Conservation (phyloP, 2,888 invertebrate genomes). For the Anaspis maculata region DNA sequence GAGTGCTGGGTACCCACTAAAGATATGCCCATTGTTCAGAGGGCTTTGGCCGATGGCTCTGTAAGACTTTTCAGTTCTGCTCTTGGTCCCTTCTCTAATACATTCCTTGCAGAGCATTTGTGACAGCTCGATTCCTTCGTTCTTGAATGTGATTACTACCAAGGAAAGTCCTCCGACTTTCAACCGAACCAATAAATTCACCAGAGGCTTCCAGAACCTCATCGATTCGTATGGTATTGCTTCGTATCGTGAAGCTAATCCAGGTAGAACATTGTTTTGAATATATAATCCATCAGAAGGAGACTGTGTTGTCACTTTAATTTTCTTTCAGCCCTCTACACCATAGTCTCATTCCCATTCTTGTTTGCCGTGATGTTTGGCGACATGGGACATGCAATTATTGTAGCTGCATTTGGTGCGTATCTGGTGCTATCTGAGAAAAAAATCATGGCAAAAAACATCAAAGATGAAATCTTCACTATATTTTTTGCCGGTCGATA, state of each 20-base stretch:
- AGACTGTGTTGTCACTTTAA: no score
- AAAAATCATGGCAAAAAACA: constrained; percentile 59
- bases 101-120: constrained; percentile 44
- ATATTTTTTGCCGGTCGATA: constrained; percentile 72
- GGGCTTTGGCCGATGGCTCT: constrained; percentile 73
- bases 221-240: constrained; percentile 72
- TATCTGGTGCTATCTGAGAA: constrained; percentile 80
- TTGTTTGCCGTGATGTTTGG: constrained; percentile 96
- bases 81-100: no score
- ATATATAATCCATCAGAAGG: no score
- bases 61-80: constrained; percentile 40
- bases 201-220: constrained; percentile 63
- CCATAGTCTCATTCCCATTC: constrained; percentile 87
- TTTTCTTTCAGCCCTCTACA: constrained; percentile 44
- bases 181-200: constrained; percentile 66
- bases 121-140: constrained; percentile 64
- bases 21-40: constrained; percentile 65
- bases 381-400: constrained; percentile 82
- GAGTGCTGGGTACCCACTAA: constrained; percentile 67
- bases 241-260: constrained; percentile 64
- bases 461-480: constrained; percentile 65
- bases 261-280: no score
- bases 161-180: constrained; percentile 62
- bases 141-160: constrained; percentile 60
- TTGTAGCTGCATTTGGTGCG: constrained; percentile 70